Percentiles rank a stretch among this genome's conserved stretches.
Evolutionary conservation across 2,113 vertebrate genomes (phyloP).

Genomic region (Alethe castanea): DNA sequence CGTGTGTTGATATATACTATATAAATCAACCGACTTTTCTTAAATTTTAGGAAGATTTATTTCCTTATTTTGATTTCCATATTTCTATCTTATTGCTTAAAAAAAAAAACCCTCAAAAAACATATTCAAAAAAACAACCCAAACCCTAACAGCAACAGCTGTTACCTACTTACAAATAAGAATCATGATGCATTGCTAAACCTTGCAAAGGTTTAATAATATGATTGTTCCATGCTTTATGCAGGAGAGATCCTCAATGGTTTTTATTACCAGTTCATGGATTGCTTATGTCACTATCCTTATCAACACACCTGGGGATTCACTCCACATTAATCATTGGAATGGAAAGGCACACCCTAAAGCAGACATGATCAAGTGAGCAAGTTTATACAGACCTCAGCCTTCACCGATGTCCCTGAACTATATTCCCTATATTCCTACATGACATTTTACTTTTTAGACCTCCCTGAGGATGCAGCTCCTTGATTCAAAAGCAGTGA

Average conservation of each 20-base stretch:
- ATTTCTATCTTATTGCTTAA: neutral
- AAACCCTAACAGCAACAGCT: neutral
- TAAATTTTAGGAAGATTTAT: neutral
- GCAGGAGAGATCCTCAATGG: neutral
- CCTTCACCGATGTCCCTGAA: rapidly evolving
- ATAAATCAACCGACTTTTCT: neutral
- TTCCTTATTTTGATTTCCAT: neutral
- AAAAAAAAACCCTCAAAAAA: rapidly evolving
- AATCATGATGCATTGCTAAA: neutral
- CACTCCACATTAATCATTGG: neutral
- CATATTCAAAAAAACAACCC: neutral
- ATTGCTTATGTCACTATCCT: neutral
- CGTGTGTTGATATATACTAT: neutral
- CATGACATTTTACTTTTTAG: neutral
- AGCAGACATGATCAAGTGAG: neutral
- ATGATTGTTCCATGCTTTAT: neutral
- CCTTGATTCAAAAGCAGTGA: neutral
- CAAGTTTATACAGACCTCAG: neutral
- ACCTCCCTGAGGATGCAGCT: neutral
- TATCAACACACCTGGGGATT: neutral
- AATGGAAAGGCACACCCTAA: neutral
- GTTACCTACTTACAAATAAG: neutral
- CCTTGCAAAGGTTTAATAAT: neutral
- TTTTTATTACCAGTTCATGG: neutral
- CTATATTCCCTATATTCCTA: neutral